Evolutionary conservation across 2,888 invertebrate genomes (phyloP).

Genomic region (Latrodectus hesperus): DNA sequence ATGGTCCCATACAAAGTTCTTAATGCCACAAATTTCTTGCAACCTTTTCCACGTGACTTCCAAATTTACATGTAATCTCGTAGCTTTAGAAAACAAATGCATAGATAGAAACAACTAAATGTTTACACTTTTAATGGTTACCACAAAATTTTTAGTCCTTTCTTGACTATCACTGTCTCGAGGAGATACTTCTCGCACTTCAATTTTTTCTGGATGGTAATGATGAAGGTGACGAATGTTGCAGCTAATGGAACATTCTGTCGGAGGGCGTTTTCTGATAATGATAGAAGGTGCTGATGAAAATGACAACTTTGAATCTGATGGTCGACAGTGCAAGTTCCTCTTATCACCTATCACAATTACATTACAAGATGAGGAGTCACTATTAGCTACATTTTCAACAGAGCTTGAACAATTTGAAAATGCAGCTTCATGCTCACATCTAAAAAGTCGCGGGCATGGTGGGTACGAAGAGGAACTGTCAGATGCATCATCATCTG

Average conservation of each 20-base stretch:
- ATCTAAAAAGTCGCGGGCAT: conserved; percentile 35
- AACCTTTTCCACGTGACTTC: neutral
- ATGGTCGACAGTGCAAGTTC: conserved; percentile 3
- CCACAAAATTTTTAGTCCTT: conserved; percentile 62
- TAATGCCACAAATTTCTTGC: neutral
- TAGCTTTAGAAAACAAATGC: neutral
- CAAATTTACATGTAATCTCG: neutral
- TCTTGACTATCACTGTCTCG: conserved; percentile 33
- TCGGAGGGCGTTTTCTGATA: conserved; percentile 51
- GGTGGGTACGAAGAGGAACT: conserved; percentile 43
- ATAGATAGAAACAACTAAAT: conserved; percentile 4
- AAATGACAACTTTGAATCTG: conserved; percentile 26
- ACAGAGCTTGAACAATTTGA: conserved; percentile 40
- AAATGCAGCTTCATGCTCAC: conserved; percentile 34
- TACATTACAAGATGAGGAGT: conserved; percentile 55
- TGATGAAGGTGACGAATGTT: conserved; percentile 61
- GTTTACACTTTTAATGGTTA: conserved; percentile 68
- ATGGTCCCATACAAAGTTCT: conserved; percentile 58
- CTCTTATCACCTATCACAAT: conserved; percentile 42
- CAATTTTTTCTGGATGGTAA: conserved; percentile 57
- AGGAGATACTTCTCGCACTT: conserved; percentile 24
- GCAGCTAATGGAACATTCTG: conserved; percentile 61
- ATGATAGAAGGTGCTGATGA: conserved; percentile 58
- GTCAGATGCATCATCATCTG: conserved; percentile 60
- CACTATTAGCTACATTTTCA: conserved; percentile 31